These are phyloP conservation scores for Alligator sinensis DNA, from an alignment of 2,113 vertebrate species.

Conservation along the genomic window DNA sequence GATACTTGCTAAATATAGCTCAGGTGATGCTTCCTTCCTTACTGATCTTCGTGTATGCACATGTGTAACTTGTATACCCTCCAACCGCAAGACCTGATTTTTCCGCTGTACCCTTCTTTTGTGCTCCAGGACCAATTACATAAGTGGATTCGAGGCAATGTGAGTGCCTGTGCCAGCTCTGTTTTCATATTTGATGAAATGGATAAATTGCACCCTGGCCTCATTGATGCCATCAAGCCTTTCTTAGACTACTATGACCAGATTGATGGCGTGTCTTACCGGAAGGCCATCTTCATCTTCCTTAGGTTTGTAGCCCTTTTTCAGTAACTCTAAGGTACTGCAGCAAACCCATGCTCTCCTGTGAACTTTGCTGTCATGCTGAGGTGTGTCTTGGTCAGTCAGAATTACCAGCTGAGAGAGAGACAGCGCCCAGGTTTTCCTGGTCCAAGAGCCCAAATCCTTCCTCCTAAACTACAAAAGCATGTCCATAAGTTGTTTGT, in stretches of 20 bases:
- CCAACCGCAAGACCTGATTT: neutral
- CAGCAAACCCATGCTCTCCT: neutral
- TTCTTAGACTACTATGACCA: constrained; percentile 92
- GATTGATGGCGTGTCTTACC: constrained; percentile 90
- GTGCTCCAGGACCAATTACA: constrained; percentile 86
- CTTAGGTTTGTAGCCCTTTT: constrained; percentile 85
- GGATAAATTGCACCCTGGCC: constrained; percentile 92
- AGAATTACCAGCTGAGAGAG: neutral
- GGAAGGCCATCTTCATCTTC: constrained; percentile 93
- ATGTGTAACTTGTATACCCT: neutral
- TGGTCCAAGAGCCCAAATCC: too few relatives aligned
- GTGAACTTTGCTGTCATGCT: neutral
- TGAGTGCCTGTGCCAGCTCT: constrained; percentile 85
- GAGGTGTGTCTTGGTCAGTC: neutral
- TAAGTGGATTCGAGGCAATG: constrained; percentile 91
- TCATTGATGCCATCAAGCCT: constrained; percentile 94
- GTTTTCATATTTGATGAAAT: constrained; percentile 97
- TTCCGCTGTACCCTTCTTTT: neutral
- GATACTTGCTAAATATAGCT: neutral
- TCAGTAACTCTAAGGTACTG: neutral
- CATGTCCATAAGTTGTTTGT: neutral
- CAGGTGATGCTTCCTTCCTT: too few relatives aligned
- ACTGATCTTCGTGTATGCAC: too few relatives aligned
- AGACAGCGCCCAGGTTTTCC: neutral
- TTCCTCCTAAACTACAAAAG: neutral